Evolutionary conservation across 2,113 vertebrate genomes (phyloP), one percentile per base, ranked within the genome.

Genomic region (Numida meleagris): DNA sequence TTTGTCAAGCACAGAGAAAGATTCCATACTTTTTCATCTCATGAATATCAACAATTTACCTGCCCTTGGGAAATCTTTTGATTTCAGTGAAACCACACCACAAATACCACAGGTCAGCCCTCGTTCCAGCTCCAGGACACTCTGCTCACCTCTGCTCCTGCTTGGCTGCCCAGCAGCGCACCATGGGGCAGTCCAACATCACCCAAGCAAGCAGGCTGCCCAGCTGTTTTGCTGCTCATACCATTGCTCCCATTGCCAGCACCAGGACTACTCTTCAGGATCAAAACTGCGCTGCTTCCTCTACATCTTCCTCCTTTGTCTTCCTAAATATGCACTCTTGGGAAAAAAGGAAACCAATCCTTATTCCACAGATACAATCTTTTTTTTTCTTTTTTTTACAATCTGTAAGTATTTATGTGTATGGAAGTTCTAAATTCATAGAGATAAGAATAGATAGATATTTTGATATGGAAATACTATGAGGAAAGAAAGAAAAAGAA

Each of bases 351-450:
- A 29, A 57, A 33, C 12, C 0, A 1, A 53, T 46, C 10, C 5
- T 53, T 79, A 34, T 57, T 42, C 45, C 33, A 9, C 14, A 25
- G 16, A 82, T 33, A 21, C 4, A 36, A 13, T 16, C 21, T 10
- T 72, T 78, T 76, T 25, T 62, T 75, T 55, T 73, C 68, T 13
- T 33, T 90, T 38, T 31, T 31, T 11, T 33, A 57, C 38, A 66
- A 70, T 82, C 21, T 4, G 0, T 10, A 70, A 42, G 46, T 58
- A 46, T 36, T 82, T 76, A 38, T 62, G 31, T 72, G 50, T 8
- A 1, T 1, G 1, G 20, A 7, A 36, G 7, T 6, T 67, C 12
- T 59, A 17, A 38, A 33, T 0, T 2, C 31, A 14, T 51, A 66
- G 27, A 73, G 38, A 71, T 34, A 16, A 33, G 25, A 53, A 51